Base-by-base conservation (phyloP, 2,797 vertebrate species). In the Enteromius paludinosus region DNA sequence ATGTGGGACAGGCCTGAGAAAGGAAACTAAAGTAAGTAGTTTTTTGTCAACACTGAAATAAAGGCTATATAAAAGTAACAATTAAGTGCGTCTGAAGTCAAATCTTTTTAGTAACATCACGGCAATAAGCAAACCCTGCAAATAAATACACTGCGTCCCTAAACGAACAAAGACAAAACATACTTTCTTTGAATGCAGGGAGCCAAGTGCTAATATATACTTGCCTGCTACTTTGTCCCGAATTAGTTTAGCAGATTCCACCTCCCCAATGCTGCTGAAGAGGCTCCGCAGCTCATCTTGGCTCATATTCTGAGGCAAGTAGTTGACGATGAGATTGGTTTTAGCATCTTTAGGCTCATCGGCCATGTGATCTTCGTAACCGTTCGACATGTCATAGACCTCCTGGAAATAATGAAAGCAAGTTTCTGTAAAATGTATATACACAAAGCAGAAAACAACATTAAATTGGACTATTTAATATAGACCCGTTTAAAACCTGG, bases 361-460 rank as follows among this genome's bases (percentile, higher is more conserved):
- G 77, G 96, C 97, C 97, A 99, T 99, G 96, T 98, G 98, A 91
- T 99, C 97, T 95, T 99, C 97, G 91, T 98, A 99, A 96, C 98
- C 98, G 94, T 99, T 99, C 88, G 98, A 99, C 97, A 99, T 99
- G 90, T 96, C 96, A 89, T 94, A 95, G 83, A 93, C 93, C 90
- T 96, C 95, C 95, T 95, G 90, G 33, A 43, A 84, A 23, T 14
- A 64, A 23, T n/a, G 70, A 20, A 38, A 15, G 18, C 0, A 72
- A 0, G 38, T 78, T 71, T 49, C 38, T 33, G 33, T 52, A 14
- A 80, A 41, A 3, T 12, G 35, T 43, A 15, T n/a, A 30, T 7
- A 59, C 9, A 41, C 17, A 11, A 25, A 25, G 23, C 59, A 17
- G 25, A 62, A 18, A 30, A 9, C 6, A 62, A 30, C 28, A 30